Base-by-base conservation (phyloP, 1,140 invertebrate genomes). In the Drosophila serrata region DNA sequence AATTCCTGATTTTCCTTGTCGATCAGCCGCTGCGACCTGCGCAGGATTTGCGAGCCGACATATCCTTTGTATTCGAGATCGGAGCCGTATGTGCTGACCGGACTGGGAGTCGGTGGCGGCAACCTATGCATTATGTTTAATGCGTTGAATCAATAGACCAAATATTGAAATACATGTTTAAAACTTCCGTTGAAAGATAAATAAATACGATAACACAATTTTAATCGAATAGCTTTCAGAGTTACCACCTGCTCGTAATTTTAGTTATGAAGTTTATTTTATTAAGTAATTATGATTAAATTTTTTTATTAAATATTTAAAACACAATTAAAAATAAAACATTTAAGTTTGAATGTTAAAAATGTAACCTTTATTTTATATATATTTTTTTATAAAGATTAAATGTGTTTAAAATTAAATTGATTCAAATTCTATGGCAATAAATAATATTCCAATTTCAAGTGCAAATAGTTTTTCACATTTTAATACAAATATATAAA, bases 21-120 rank as follows among this genome's bases (percentile, higher is more conserved):
- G 9, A 68, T 49, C 22, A 86, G 56, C 12, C 82, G 64, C 37
- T 75, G 69, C 2, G 82, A 86, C 8, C 82, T 70, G 4, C 82
- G 75, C 2, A 79, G 75, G 0, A 24, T 12, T 9, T 69, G 68
- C 4, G 75, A 75, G 4, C 17, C 31, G 1, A 3, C 12, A 6
- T 0, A 3, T 0, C 48, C 42, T 27, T 75, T 48, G 17, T 22
- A 24, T n/a, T 45, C 29, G 49, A 45, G 1, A 46, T 43, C 68
- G 0, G 82, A 81, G 35, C 75, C 64, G 17, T 65, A 49, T 6
- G 84, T 87, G 19, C 48, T 40, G 3, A 63, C 62, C 27, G 61
- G 63, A 68, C 84, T 87, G n/a, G 35, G 39, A 3, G 6, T 43
- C 3, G 1, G 8, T 7, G 24, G 27, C 4, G n/a, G 29, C 3